Evolutionary conservation across 1,140 invertebrate species (phyloP).

Genomic region (Anthonomus grandis): DNA sequence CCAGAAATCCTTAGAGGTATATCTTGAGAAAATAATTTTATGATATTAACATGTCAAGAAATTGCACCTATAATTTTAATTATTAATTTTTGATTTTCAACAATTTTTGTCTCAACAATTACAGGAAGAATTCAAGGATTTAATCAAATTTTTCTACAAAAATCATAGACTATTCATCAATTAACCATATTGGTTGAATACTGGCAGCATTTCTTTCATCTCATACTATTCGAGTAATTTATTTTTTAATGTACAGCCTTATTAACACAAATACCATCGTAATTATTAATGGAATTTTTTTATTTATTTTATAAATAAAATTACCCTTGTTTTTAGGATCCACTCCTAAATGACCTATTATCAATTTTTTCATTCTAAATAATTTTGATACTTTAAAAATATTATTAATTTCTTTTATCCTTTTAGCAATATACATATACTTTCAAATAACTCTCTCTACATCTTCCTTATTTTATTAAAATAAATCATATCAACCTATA

Average conservation of each 20-base stretch:
- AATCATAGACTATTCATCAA: slow-evolving; percentile 54
- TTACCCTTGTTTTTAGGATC: slow-evolving; percentile 56
- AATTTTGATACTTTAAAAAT: slow-evolving; percentile 46
- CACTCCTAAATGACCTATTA: slow-evolving; percentile 54
- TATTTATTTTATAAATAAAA: slow-evolving; percentile 53
- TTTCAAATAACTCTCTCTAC: slow-evolving; percentile 37
- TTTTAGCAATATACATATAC: slow-evolving; percentile 53
- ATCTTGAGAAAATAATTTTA: slow-evolving; percentile 48
- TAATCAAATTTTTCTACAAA: slow-evolving; percentile 52
- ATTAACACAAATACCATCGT: slow-evolving; percentile 34
- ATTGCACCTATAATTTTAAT: slow-evolving; percentile 51
- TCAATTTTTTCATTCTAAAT: slow-evolving; percentile 49
- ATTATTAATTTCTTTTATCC: slow-evolving; percentile 50
- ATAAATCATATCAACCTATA: too few relatives aligned
- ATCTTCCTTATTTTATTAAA: too few relatives aligned
- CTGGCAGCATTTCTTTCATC: slow-evolving; percentile 45
- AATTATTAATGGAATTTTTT: slow-evolving; percentile 48
- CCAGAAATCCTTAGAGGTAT: slow-evolving; percentile 51
- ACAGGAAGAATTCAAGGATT: slow-evolving; percentile 44
- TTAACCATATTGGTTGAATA: slow-evolving; percentile 56
- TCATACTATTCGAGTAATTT: slow-evolving; percentile 48
- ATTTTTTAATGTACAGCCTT: not conserved
- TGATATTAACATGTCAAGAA: slow-evolving; percentile 56
- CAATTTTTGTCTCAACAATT: slow-evolving; percentile 43
- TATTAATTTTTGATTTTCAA: slow-evolving; percentile 33